Base-by-base conservation (phyloP, 2,797 vertebrate species). In the Gymnothorax reevesii region DNA sequence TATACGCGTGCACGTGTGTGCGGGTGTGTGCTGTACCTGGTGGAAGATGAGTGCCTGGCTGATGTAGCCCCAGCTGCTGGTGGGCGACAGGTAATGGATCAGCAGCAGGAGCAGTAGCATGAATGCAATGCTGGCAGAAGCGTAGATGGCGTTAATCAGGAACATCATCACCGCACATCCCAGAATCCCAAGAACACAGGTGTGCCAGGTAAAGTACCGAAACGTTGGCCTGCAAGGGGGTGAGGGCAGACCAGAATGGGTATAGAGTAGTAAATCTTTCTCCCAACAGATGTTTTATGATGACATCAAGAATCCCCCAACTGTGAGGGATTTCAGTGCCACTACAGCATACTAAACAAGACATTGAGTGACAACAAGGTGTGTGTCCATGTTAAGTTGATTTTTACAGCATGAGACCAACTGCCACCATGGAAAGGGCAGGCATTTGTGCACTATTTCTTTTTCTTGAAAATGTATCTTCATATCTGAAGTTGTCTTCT, bases 21-120 rank as follows among this genome's bases (percentile, higher is more conserved):
- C 0, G 49, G 27, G 17, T 15, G 59, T 10, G 33, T 1, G 33
- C 33, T 2, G 59, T 87, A 98, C 97, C 97, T 98, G 97, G 93
- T 98, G 97, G 92, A 98, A 98, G 91, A 98, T 98, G 89, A 98
- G 97, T 0, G 97, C 97, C 91, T 98, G 97, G 93, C 96, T 98
- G 94, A 98, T 97, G 94, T 97, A 98, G 86, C 97, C 97, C 97
- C 97, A 98, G 92, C 97, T 97, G 94, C 96, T 97, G 89, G 96
- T 97, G 84, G 97, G 97, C 0, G 97, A 97, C 86, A 98, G 96
- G 93, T 98, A 98, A 93, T 98, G 97, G 87, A 98, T 97, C 33
- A 97, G 94, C 1, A 98, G 95, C 4, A 98, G 96, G 60, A 98
- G 95, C 80, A 98, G 80, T 83, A 98, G 94, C 94, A 98, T 97